Conservation (phyloP, 1,140 invertebrate genomes). For the Coelopa frigida region DNA sequence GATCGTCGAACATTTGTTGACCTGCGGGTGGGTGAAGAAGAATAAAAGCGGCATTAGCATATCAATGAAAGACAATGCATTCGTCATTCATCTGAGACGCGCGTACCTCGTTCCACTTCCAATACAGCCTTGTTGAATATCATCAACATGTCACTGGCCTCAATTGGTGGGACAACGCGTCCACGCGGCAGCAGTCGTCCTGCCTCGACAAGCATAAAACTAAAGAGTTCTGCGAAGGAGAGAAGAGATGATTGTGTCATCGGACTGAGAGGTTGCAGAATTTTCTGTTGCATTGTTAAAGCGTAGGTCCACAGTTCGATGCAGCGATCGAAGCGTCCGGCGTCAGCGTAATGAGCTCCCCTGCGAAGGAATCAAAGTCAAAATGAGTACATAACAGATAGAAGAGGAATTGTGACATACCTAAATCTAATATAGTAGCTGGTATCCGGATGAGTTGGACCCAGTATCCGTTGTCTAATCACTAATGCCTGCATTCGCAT, state of each 20-base stretch:
- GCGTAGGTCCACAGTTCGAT: slow-evolving; percentile 94
- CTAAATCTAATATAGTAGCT: slow-evolving; percentile 81
- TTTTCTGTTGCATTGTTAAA: slow-evolving; percentile 91
- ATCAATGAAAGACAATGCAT: slow-evolving; percentile 25
- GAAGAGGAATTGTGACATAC: slow-evolving; percentile 14
- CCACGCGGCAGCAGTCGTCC: slow-evolving; percentile 60
- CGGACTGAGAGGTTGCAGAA: slow-evolving; percentile 85
- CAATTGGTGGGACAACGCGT: slow-evolving; percentile 67
- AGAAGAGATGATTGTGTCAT: slow-evolving; percentile 90
- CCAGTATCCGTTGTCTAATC: slow-evolving; percentile 86
- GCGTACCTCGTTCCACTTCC: slow-evolving; percentile 56
- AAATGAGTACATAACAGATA: slow-evolving; percentile 3
- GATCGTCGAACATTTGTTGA: slow-evolving; percentile 21
- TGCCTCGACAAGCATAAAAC: slow-evolving; percentile 81
- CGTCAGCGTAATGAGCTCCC: slow-evolving; percentile 91
- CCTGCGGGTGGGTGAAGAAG: slow-evolving; percentile 11
- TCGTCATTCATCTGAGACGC: slow-evolving; percentile 46
- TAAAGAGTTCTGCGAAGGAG: slow-evolving; percentile 91
- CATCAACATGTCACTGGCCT: slow-evolving; percentile 70
- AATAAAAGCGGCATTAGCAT: slow-evolving; percentile 15
- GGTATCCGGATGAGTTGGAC: slow-evolving; percentile 89
- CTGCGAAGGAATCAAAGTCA: slow-evolving; percentile 50
- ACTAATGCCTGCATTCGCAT: slow-evolving; percentile 95
- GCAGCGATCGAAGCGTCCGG: slow-evolving; percentile 85
- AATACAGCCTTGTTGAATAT: slow-evolving; percentile 74